Conservation (phyloP, 2,113 vertebrate genomes). For the Accipiter cooperii region DNA sequence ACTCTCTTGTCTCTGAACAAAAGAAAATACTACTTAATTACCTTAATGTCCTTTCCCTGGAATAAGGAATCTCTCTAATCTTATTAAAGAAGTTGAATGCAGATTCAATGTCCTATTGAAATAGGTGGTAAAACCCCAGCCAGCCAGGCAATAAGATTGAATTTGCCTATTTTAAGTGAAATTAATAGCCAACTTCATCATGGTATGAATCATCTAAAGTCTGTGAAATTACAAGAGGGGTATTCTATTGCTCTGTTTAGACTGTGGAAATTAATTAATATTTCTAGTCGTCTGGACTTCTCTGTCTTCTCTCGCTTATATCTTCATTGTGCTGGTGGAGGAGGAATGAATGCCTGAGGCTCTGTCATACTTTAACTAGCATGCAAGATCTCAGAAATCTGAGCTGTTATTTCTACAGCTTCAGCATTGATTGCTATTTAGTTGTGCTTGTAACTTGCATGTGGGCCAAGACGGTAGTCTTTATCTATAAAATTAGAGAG, state of each 20-base stretch:
- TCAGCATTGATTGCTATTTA: not conserved
- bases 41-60: not conserved
- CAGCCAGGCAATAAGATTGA: not conserved
- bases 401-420: not conserved
- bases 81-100: not conserved
- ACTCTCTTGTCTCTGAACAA: not conserved
- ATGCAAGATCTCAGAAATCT: not conserved
- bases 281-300: not conserved
- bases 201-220: not conserved
- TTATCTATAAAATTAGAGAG: not conserved
- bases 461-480: not conserved
- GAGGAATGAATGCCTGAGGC: not conserved
- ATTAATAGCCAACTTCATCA: not conserved
- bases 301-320: not conserved
- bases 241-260: not conserved
- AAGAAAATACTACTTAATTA: not conserved
- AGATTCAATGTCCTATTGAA: not conserved
- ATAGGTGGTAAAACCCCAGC: not conserved
- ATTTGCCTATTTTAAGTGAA: not conserved
- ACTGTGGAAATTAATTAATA: not conserved
- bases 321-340: not conserved
- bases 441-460: not conserved
- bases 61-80: not conserved
- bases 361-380: not conserved
- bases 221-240: not conserved